Evolutionary conservation across 2,888 invertebrate species (phyloP).

Genomic region (Netelia inedita): DNA sequence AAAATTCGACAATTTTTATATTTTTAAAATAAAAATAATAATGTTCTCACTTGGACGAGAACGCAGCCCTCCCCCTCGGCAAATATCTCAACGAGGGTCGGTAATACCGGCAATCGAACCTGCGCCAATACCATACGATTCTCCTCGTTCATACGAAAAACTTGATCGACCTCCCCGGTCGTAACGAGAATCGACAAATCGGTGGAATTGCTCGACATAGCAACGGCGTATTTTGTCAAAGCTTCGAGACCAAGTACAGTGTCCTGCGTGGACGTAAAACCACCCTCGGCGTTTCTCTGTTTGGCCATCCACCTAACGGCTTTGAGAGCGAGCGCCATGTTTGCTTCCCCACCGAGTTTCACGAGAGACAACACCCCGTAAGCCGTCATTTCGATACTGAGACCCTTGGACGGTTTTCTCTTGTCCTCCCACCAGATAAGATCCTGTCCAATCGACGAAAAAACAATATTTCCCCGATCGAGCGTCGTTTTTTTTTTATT

Average conservation of each 20-base stretch:
- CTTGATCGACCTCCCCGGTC: constrained; percentile 83
- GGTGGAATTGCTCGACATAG: constrained; percentile 84
- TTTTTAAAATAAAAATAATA: too few relatives aligned
- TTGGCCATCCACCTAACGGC: constrained; percentile 91
- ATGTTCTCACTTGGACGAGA: constrained; percentile 87
- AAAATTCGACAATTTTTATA: neutral
- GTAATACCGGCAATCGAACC: constrained; percentile 84
- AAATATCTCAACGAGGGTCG: constrained; percentile 85
- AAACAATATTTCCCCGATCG: neutral
- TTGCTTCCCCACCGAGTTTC: constrained; percentile 85
- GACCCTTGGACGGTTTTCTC: constrained; percentile 86
- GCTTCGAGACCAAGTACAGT: constrained; percentile 88
- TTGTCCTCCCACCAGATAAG: constrained; percentile 87
- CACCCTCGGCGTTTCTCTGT: constrained; percentile 89
- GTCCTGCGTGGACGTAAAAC: constrained; percentile 92
- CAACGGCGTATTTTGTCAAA: constrained; percentile 86
- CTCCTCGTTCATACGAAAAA: constrained; percentile 84
- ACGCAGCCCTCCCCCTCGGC: constrained; percentile 87
- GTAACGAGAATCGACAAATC: constrained; percentile 85
- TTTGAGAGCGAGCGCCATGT: constrained; percentile 87
- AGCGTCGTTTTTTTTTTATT: neutral
- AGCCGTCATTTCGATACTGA: constrained; percentile 90
- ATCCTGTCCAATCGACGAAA: constrained; percentile 77
- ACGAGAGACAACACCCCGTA: constrained; percentile 89
- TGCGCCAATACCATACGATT: constrained; percentile 86